Evolutionary conservation across 2,797 vertebrate genomes (phyloP).

Genomic region (Cyprinella venusta): DNA sequence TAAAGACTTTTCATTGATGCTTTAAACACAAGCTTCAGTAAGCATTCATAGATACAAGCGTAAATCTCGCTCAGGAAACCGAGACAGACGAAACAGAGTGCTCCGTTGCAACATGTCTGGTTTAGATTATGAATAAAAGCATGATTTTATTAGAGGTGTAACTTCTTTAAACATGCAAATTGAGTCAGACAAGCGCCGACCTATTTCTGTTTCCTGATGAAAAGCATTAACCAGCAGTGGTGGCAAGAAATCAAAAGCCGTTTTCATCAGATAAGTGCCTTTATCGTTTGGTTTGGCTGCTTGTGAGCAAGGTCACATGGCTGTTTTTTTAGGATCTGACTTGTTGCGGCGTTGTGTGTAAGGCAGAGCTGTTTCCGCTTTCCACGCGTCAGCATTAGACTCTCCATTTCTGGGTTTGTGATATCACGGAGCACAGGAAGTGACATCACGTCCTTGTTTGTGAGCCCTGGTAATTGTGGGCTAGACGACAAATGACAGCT

Average conservation of each 20-base stretch:
- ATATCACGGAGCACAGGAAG: conserved; percentile 82
- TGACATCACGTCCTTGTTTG: conserved; percentile 83
- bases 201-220: not conserved
- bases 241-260: conserved; percentile 50
- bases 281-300: conserved; percentile 72
- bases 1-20: not conserved
- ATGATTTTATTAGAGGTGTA: not conserved
- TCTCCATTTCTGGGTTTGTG: conserved; percentile 71
- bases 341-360: conserved; percentile 62
- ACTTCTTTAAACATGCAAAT: not conserved
- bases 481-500: conserved; percentile 74
- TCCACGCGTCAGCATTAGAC: conserved; percentile 71
- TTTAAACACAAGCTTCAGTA: not conserved
- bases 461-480: conserved; percentile 65
- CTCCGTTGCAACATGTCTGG: not conserved
- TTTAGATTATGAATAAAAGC: conserved; percentile 8
- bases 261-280: conserved; percentile 72
- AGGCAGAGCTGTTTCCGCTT: conserved; percentile 77
- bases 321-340: conserved; percentile 62
- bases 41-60: not conserved
- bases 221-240: conserved; percentile 37
- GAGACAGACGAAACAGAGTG: not conserved
- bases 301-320: conserved; percentile 73
- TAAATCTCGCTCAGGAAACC: not conserved
- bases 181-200: not conserved